A percentile compares a stretch with the other conserved stretches of the same genome.
Evolutionary conservation across 92 coral and sea anemone species (phyloP).

Genomic region (Epizoanthus stellaris): DNA sequence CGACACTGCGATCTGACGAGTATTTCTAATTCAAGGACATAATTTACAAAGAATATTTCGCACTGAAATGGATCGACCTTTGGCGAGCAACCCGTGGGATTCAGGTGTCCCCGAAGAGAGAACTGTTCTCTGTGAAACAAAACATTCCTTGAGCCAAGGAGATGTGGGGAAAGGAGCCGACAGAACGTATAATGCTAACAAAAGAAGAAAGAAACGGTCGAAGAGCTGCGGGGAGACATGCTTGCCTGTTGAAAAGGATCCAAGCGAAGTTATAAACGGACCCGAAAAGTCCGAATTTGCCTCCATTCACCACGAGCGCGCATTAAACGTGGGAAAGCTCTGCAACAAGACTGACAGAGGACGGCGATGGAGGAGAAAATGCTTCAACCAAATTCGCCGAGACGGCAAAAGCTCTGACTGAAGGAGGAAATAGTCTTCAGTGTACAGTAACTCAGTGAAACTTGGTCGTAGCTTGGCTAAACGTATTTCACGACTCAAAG

Average conservation of each 20-base stretch:
- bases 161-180: slow-evolving; percentile 44
- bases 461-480: not conserved
- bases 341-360: slow-evolving; percentile 78
- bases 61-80: slow-evolving; percentile 45
- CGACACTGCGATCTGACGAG: not conserved
- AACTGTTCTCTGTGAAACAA: slow-evolving; percentile 32
- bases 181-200: slow-evolving; percentile 63
- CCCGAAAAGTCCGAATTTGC: slow-evolving; percentile 77
- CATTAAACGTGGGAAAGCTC: slow-evolving; percentile 87
- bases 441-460: not conserved
- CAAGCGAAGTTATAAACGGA: slow-evolving; percentile 21
- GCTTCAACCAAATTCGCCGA: slow-evolving; percentile 40
- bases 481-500: not conserved
- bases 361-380: slow-evolving; percentile 83
- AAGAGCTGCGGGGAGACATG: slow-evolving; percentile 51
- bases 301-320: slow-evolving; percentile 86
- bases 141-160: slow-evolving; percentile 6
- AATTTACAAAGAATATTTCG: not conserved
- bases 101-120: slow-evolving; percentile 23
- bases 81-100: slow-evolving; percentile 36
- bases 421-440: not conserved
- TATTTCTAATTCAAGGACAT: not conserved
- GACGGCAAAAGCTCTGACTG: slow-evolving; percentile 58
- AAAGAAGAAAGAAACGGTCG: slow-evolving; percentile 33
- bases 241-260: slow-evolving; percentile 32